phyloP scores from a whole-genome alignment of 2,888 invertebrate species.

The Parasteatoda lunata region DNA sequence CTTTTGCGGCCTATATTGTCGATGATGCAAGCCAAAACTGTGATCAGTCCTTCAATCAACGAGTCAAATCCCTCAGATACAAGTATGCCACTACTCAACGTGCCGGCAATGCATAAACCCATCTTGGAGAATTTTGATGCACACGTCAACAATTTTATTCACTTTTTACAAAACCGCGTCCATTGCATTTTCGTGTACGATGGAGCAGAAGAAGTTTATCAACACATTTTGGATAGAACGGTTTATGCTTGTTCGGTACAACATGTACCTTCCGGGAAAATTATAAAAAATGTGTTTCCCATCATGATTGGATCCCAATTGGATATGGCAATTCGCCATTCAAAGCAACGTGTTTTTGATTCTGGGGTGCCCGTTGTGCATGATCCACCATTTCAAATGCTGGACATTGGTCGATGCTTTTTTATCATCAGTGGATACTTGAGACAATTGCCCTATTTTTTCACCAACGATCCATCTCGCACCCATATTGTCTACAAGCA shows the following conservation, averaged over 20 bases:
- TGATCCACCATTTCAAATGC: not conserved
- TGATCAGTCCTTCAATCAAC: not conserved
- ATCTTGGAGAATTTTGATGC: conserved; percentile 7
- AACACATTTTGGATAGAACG: conserved; percentile 6
- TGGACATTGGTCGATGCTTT: not conserved
- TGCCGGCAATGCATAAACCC: not conserved
- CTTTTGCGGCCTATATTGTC: not conserved
- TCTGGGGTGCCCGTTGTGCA: not conserved
- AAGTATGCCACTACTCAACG: conserved; percentile 2
- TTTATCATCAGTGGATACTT: conserved; percentile 13
- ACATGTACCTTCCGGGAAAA: not conserved
- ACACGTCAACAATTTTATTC: not conserved
- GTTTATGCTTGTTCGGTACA: conserved; percentile 8
- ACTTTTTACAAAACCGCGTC: not conserved
- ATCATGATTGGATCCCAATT: conserved; percentile 25
- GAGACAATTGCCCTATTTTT: not conserved
- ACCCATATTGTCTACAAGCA: not conserved
- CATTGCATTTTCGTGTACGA: conserved; percentile 4
- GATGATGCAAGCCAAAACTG: not conserved
- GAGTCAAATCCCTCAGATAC: not conserved
- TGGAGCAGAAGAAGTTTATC: not conserved
- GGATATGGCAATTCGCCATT: conserved; percentile 15
- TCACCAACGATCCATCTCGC: not conserved
- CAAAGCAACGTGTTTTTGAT: not conserved
- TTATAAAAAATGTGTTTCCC: not conserved